Evolutionary conservation across 2,797 vertebrate genomes (phyloP).

Genomic region (Oreochromis mossambicus): DNA sequence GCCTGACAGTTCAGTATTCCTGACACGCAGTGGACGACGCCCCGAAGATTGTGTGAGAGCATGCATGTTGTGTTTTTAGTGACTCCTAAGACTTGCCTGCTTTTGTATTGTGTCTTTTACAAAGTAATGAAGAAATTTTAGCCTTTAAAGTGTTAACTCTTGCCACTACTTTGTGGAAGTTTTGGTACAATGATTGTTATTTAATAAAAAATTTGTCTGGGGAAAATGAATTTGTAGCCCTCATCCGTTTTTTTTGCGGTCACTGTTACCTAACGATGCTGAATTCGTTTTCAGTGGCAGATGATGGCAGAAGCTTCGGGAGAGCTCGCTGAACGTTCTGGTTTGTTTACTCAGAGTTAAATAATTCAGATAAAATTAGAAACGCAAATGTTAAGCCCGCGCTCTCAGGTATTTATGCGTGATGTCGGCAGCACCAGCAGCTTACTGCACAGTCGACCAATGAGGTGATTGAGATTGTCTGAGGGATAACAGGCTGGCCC

Average conservation of each 20-base stretch:
- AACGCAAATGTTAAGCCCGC: not conserved
- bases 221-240: constrained; percentile 1
- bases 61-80: constrained; percentile 48
- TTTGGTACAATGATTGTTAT: constrained; percentile 66
- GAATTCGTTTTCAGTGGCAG: not conserved
- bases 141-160: constrained; percentile 32
- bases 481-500: constrained; percentile 13
- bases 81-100: constrained; percentile 40
- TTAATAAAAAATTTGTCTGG: constrained; percentile 64
- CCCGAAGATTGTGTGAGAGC: not conserved
- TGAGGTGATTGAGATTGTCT: constrained; percentile 47
- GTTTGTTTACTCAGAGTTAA: constrained; percentile 11
- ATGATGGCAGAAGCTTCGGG: not conserved
- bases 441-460: constrained; percentile 54
- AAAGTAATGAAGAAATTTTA: constrained; percentile 23
- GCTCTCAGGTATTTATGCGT: constrained; percentile 38
- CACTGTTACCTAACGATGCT: not conserved
- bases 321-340: not conserved
- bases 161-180: constrained; percentile 41
- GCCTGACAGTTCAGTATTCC: not conserved
- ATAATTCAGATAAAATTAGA: constrained; percentile 36
- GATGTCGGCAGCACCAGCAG: constrained; percentile 14
- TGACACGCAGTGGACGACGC: not conserved
- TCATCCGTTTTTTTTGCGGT: not conserved
- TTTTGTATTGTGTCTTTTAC: constrained; percentile 58